Evolutionary conservation across 2,888 invertebrate genomes (phyloP), one percentile per base, ranked within the genome.

Genomic region (Monoplex corrugatus): DNA sequence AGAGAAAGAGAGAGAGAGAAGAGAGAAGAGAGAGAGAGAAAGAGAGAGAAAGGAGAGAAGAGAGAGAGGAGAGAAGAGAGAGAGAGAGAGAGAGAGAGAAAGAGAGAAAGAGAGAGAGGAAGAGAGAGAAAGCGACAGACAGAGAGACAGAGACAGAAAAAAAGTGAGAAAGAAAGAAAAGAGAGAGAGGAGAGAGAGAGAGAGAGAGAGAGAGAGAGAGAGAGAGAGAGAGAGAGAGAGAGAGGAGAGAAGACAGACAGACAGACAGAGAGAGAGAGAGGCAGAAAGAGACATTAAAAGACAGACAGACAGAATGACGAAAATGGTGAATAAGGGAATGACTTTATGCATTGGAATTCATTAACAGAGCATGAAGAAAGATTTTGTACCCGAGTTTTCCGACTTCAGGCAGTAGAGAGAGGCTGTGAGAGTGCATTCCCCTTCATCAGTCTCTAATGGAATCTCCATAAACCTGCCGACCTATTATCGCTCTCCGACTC

Each of bases 361-460:
- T 84, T 84, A 84, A 35, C 84, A 35, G 35, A 35, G 45, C 45
- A 5, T 57, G 38, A 57, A 84, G 57, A 57, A 57, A 84, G 50
- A 57, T 8, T 23, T 6, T 84, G 84, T 23, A 84, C 84, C 32
- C 35, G 5, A 45, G n/a, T 57, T 57, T 38, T 57, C 84, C 13
- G 10, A 13, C 35, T 35, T 50, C 32, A 50, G 6, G 38, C 84
- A 3, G 35, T 23, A 8, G n/a, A 43, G 28, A 45, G n/a, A 28
- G 82, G 45, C 50, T 44, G 84, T 32, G 45, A 32, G 84, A 84
- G 84, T 84, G 84, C 84, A 38, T 16, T 57, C 57, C 57, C 57
- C 84, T 84, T 35, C 84, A 84, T 84, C 84, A 84, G 84, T 19
- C 50, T n/a, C n/a, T 50, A n/a, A 35, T 23, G 84, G 50, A 50